Evolutionary conservation across 2,113 vertebrate genomes (phyloP).

Genomic region (Papio anubis): DNA sequence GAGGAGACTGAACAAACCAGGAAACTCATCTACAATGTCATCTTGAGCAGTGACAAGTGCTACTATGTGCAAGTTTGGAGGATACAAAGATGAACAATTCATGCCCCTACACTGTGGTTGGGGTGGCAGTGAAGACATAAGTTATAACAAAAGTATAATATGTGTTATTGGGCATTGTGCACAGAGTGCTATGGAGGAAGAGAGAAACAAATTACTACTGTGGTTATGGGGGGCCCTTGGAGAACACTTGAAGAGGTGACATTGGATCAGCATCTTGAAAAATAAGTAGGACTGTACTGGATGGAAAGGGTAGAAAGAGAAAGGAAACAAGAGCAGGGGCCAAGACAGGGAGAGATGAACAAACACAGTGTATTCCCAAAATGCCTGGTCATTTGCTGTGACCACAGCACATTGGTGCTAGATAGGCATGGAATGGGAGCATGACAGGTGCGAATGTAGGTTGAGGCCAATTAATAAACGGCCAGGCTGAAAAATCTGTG

Average conservation of each 20-base stretch:
- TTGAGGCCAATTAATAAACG: background rate
- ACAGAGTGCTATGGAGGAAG: background rate
- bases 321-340: background rate
- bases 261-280: background rate
- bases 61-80: background rate
- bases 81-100: background rate
- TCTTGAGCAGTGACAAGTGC: background rate
- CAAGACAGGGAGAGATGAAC: background rate
- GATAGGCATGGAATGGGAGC: background rate
- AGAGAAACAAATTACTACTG: background rate
- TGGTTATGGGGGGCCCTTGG: accelerated
- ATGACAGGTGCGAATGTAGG: background rate
- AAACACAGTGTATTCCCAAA: background rate
- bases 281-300: background rate
- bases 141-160: background rate
- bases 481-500: background rate
- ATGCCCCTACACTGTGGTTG: background rate
- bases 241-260: background rate
- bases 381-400: background rate
- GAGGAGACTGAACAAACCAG: background rate
- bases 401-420: background rate
- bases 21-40: background rate
- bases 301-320: background rate
- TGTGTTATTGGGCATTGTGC: background rate
- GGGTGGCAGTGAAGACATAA: background rate